Percentiles rank a stretch among this genome's conserved stretches.
These are phyloP conservation scores for Toxonevra muliebris DNA, from an alignment of 2,888 invertebrate species.

Conservation along the genomic window DNA sequence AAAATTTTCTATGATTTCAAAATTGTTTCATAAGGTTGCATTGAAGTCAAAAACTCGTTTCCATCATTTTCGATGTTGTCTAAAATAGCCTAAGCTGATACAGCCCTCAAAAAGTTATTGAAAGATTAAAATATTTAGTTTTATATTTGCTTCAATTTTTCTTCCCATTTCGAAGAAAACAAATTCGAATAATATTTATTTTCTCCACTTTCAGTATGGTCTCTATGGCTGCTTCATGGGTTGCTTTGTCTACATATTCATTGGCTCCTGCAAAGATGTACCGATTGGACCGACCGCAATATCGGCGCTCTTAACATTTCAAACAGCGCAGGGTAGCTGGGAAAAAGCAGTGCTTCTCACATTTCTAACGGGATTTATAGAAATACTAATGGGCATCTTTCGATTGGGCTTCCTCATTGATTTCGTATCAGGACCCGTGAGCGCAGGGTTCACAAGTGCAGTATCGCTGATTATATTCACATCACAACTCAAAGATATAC, in stretches of 20 bases:
- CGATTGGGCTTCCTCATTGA: slow-evolving; percentile 88
- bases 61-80: too few relatives aligned
- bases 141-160: too few relatives aligned
- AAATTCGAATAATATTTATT: not conserved
- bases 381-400: slow-evolving; percentile 82
- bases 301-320: slow-evolving; percentile 85
- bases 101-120: too few relatives aligned
- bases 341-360: slow-evolving; percentile 78
- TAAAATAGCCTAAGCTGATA: too few relatives aligned
- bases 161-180: too few relatives aligned
- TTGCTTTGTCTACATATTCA: slow-evolving; percentile 74
- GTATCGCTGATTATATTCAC: slow-evolving; percentile 89
- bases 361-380: slow-evolving; percentile 79
- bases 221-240: slow-evolving; percentile 94
- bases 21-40: too few relatives aligned
- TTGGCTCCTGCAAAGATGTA: slow-evolving; percentile 79
- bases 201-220: slow-evolving; percentile 74
- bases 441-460: slow-evolving; percentile 89
- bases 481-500: slow-evolving; percentile 85
- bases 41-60: too few relatives aligned
- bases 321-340: slow-evolving; percentile 73
- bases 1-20: too few relatives aligned
- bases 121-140: too few relatives aligned
- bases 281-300: slow-evolving; percentile 95
- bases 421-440: slow-evolving; percentile 90